These are phyloP conservation scores for Laterallus jamaicensis DNA, from an alignment of 2,113 vertebrate species.

Conservation along the genomic window DNA sequence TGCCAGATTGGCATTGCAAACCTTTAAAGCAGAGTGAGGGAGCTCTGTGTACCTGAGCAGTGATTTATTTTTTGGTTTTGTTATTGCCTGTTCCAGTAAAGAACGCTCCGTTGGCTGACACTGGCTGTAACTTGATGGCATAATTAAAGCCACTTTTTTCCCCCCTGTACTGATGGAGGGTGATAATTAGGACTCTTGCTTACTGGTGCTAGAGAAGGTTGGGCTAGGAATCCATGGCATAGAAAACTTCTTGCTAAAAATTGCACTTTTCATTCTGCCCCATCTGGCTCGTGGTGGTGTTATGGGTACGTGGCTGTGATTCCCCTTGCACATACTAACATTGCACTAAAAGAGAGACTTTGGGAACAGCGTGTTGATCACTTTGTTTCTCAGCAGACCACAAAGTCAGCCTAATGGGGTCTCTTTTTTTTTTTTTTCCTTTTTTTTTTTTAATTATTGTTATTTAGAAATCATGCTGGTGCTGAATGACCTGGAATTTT, in stretches of 20 bases:
- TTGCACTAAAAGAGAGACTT: constrained; percentile 68
- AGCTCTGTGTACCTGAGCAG: not conserved
- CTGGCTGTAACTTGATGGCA: not conserved
- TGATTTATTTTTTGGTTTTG: not conserved
- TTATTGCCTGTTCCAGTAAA: not conserved
- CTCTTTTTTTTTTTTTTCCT: not conserved
- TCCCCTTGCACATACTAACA: constrained; percentile 62
- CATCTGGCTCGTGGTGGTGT: constrained; percentile 36
- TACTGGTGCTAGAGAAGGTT: constrained; percentile 52
- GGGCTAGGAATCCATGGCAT: constrained; percentile 37
- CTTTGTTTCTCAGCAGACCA: constrained; percentile 53
- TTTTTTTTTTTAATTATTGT: constrained; percentile 35
- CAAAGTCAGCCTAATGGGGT: constrained; percentile 27
- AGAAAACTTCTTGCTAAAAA: constrained; percentile 57
- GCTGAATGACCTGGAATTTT: constrained; percentile 66
- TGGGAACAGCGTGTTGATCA: constrained; percentile 68
- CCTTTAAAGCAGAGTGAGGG: not conserved
- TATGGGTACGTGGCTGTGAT: constrained; percentile 62
- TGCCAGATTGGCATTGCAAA: not conserved
- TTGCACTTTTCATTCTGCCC: constrained; percentile 66
- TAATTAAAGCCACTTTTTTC: not conserved
- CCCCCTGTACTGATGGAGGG: not conserved
- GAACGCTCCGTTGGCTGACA: not conserved
- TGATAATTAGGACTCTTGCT: not conserved
- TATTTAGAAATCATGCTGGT: constrained; percentile 64